A percentile compares a stretch with the other conserved stretches of the same genome.
Evolutionary conservation across 92 coral and sea anemone species (phyloP).

Genomic region (Heteractis magnifica): DNA sequence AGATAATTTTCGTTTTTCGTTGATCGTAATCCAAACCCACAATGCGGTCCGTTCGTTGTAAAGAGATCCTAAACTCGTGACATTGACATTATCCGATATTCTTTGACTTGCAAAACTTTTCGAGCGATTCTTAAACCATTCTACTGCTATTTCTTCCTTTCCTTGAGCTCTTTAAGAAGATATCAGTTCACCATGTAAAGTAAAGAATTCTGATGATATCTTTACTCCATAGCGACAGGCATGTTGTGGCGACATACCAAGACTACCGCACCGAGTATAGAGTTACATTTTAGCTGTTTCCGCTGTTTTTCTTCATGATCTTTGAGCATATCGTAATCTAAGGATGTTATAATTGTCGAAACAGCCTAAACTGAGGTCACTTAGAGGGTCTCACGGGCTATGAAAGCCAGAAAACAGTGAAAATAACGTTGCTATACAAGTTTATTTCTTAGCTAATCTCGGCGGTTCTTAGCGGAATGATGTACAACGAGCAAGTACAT

Average conservation of each 20-base stretch:
- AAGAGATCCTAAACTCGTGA: constrained; percentile 10
- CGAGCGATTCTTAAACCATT: not conserved
- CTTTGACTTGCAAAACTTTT: not conserved
- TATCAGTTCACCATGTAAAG: not conserved
- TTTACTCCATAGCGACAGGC: not conserved
- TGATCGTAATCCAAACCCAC: constrained; percentile 13
- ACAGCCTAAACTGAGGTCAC: constrained; percentile 15
- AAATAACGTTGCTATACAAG: constrained; percentile 6
- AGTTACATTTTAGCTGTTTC: constrained; percentile 16
- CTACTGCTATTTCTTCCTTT: not conserved
- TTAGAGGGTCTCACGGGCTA: constrained; percentile 7
- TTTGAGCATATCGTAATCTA: not conserved
- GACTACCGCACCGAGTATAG: not conserved
- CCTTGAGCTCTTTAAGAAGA: not conserved
- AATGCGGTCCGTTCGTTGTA: not conserved
- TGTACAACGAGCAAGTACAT: constrained; percentile 33
- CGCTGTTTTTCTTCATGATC: constrained; percentile 8
- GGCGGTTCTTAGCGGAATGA: not conserved
- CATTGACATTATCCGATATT: not conserved
- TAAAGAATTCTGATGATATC: not conserved
- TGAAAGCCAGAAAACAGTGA: not conserved
- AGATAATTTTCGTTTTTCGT: not conserved
- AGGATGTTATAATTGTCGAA: constrained; percentile 2
- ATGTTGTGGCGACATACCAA: constrained; percentile 16
- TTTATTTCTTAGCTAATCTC: not conserved